These are phyloP conservation scores for Falco peregrinus DNA, from an alignment of 2,797 vertebrate species.

Conservation along the genomic window DNA sequence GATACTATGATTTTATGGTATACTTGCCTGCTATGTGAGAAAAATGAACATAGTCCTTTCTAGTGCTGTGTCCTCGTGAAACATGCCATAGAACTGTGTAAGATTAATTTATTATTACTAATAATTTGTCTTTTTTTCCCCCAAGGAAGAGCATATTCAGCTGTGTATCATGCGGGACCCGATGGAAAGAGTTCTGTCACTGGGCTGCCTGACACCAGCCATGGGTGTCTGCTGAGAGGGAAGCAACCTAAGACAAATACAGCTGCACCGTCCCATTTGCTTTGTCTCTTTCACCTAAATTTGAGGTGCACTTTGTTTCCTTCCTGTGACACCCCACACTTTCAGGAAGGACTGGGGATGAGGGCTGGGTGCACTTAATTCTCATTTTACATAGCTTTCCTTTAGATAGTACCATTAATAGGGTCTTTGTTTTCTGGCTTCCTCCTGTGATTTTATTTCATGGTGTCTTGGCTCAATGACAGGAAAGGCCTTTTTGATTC, in stretches of 20 bases:
- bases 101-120: background rate
- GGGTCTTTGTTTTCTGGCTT: background rate
- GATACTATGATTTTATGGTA: background rate
- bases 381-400: background rate
- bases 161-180: background rate
- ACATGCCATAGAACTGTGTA: background rate
- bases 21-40: background rate
- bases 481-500: slow-evolving; percentile 1
- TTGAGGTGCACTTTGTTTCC: background rate
- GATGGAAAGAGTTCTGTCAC: background rate
- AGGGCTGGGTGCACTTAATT: background rate
- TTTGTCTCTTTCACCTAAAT: background rate
- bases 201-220: background rate
- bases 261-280: background rate
- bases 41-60: background rate
- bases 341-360: background rate
- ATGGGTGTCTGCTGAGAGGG: background rate
- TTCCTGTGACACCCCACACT: background rate
- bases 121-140: background rate
- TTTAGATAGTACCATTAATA: background rate
- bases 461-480: background rate
- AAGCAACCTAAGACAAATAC: background rate
- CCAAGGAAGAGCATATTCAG: background rate
- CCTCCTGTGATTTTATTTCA: background rate
- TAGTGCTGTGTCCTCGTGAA: background rate